Evolutionary conservation across 2,888 invertebrate species (phyloP).

Genomic region (Ramazzottius varieornatus): DNA sequence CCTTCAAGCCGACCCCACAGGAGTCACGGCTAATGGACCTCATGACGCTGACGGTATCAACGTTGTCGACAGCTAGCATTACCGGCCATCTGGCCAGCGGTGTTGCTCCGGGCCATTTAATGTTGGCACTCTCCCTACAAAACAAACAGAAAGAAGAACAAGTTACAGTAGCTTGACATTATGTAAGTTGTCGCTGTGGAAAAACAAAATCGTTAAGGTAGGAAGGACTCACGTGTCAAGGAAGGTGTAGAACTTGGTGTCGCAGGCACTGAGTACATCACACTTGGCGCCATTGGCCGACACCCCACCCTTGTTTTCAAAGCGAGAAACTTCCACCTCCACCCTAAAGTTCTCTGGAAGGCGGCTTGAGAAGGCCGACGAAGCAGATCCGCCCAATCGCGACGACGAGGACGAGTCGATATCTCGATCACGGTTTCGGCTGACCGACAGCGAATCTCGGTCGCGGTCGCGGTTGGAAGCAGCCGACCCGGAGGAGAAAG

Average conservation of each 20-base stretch:
- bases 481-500: too few relatives aligned
- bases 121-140: too few relatives aligned
- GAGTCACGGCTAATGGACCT: background rate
- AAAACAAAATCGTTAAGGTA: background rate
- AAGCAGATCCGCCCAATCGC: background rate
- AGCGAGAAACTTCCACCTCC: background rate
- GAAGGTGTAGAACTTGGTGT: background rate
- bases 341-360: background rate
- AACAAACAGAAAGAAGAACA: too few relatives aligned
- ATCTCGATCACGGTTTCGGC: background rate
- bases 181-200: background rate
- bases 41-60: background rate
- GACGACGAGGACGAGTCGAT: background rate
- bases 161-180: too few relatives aligned
- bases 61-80: background rate
- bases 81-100: background rate
- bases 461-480: background rate
- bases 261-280: background rate
- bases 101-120: background rate
- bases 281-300: background rate
- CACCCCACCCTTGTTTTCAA: background rate
- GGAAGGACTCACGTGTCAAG: background rate
- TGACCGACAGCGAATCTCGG: background rate
- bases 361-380: background rate
- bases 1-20: too few relatives aligned